These are phyloP conservation scores for Terrapene triunguis DNA, from an alignment of 2,113 vertebrate genomes.

Conservation along the genomic window DNA sequence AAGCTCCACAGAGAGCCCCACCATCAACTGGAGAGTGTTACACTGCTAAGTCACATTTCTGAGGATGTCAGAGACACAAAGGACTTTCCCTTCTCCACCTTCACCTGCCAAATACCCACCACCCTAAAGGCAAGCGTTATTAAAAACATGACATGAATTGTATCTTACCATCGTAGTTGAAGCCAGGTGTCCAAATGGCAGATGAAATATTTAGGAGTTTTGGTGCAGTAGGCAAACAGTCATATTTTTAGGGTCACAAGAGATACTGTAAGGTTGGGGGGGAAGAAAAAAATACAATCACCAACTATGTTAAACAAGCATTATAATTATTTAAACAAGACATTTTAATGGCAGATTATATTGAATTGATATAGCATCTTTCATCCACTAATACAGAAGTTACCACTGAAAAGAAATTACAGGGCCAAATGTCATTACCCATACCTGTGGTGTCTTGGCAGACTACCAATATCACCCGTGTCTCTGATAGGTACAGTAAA, in stretches of 20 bases:
- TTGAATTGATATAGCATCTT: neutral
- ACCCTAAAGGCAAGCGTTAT: neutral
- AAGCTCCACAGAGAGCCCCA: neutral
- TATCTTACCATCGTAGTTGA: slow-evolving; percentile 79
- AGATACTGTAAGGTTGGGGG: slow-evolving; percentile 47
- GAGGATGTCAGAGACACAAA: neutral
- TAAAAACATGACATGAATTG: neutral
- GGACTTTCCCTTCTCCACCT: neutral
- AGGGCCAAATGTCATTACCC: neutral
- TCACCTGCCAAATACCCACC: neutral
- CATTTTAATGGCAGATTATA: neutral
- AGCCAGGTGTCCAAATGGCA: slow-evolving; percentile 49
- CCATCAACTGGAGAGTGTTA: neutral
- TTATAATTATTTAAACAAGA: neutral
- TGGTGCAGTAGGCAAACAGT: slow-evolving; percentile 23
- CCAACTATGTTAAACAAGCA: neutral
- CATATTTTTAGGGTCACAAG: slow-evolving; percentile 51
- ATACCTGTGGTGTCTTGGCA: neutral
- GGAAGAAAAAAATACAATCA: neutral
- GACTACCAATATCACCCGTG: neutral
- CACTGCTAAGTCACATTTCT: neutral
- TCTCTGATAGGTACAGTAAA: neutral
- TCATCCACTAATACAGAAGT: neutral
- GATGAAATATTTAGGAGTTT: slow-evolving; percentile 45
- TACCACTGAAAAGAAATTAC: neutral